Evolutionary conservation across 2,797 vertebrate species (phyloP).

Genomic region (Acanthis flammea): DNA sequence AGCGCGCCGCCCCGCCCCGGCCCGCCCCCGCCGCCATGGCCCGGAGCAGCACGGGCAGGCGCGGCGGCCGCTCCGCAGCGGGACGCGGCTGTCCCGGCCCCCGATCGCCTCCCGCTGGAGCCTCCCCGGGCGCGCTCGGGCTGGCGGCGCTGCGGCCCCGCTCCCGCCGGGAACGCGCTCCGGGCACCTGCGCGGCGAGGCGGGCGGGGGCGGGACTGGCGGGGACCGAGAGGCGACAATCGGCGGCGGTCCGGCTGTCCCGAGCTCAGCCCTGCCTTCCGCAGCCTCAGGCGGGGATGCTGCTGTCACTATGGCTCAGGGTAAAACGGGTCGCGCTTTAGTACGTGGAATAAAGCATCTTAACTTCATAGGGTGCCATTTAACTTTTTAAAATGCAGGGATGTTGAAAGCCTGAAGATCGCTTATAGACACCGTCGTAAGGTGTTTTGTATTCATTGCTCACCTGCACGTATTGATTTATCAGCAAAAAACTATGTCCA

Average conservation of each 20-base stretch:
- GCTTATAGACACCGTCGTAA: background rate
- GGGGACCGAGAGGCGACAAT: accelerated
- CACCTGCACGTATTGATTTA: background rate
- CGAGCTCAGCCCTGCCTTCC: background rate
- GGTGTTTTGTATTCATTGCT: background rate
- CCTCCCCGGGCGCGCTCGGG: background rate
- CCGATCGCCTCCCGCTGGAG: background rate
- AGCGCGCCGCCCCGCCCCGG: background rate
- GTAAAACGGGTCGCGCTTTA: accelerated
- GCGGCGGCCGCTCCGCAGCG: background rate
- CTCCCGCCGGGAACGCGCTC: background rate
- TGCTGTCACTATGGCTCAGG: accelerated
- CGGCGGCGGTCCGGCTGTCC: accelerated
- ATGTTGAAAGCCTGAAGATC: background rate
- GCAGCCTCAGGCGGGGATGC: accelerated
- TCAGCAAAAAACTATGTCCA: background rate
- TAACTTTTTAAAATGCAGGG: background rate
- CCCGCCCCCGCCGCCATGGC: slow-evolving; percentile 19
- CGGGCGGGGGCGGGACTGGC: background rate
- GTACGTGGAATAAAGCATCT: background rate
- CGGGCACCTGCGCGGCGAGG: background rate
- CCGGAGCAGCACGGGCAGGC: background rate
- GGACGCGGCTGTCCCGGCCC: background rate
- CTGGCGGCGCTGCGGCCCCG: background rate
- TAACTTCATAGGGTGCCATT: background rate